Percentiles rank a stretch among this genome's conserved stretches.
phyloP scores from a whole-genome alignment of 2,113 vertebrate species.

The Catharus fuscescens region DNA sequence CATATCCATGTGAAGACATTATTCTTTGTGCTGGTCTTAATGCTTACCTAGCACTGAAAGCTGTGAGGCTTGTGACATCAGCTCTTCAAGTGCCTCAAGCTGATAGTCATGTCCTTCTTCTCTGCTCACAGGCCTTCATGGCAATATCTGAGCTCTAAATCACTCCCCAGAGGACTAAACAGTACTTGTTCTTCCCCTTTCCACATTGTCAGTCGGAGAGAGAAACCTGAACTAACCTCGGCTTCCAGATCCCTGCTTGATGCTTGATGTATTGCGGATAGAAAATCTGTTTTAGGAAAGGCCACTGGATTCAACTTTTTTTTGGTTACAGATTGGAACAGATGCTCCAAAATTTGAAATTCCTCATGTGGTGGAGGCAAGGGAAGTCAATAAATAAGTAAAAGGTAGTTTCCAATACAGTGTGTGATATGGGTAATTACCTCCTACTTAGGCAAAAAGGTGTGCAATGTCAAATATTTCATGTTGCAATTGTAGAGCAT shows the following conservation, averaged over 20 bases:
- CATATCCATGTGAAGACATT: not conserved
- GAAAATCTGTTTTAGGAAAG: not conserved
- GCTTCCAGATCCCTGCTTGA: not conserved
- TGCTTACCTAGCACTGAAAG: not conserved
- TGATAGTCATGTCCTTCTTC: not conserved
- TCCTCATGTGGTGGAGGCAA: not conserved
- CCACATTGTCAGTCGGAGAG: not conserved
- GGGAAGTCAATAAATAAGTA: not conserved
- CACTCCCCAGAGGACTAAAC: not conserved
- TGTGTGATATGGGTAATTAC: not conserved
- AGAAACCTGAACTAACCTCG: not conserved
- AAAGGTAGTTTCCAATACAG: not conserved
- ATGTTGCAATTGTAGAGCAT: not conserved
- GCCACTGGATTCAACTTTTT: not conserved
- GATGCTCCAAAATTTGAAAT: not conserved
- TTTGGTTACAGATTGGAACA: not conserved
- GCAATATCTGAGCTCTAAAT: not conserved
- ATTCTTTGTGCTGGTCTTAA: not conserved
- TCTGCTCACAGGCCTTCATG: not conserved
- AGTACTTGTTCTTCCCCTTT: not conserved
- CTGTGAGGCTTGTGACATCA: not conserved
- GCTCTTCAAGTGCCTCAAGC: accelerated
- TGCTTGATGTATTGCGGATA: not conserved
- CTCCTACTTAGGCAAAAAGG: not conserved
- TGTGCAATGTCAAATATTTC: not conserved